Percentiles rank a stretch among this genome's conserved stretches.
Conservation (phyloP, 2,797 vertebrate genomes). For the Pseudomugil gertrudae region DNA sequence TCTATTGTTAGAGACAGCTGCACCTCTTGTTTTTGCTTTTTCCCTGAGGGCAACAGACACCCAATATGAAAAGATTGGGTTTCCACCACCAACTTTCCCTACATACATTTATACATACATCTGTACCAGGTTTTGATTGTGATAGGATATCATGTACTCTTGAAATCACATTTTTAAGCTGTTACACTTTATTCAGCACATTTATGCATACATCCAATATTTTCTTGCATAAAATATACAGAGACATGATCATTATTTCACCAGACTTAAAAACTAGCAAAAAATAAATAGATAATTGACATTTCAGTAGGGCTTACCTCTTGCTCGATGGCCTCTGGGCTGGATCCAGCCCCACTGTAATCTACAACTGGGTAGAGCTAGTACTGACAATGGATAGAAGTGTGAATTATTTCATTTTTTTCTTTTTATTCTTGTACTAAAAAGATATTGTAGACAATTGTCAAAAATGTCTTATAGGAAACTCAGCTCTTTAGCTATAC, state of each 20-base stretch:
- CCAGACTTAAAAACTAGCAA: not conserved
- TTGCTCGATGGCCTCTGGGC: not conserved
- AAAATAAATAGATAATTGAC: not conserved
- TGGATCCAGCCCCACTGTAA: not conserved
- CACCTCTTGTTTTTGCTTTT: slow-evolving; percentile 79
- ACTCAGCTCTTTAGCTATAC: slow-evolving; percentile 28
- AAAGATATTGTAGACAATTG: not conserved
- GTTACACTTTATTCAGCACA: not conserved
- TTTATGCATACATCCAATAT: not conserved
- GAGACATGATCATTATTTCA: not conserved
- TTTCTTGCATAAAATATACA: not conserved
- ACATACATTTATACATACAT: slow-evolving; percentile 45
- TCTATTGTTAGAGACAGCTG: slow-evolving; percentile 86
- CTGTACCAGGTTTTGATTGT: slow-evolving; percentile 67
- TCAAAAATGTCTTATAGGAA: not conserved
- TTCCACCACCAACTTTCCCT: slow-evolving; percentile 72
- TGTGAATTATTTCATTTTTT: no score
- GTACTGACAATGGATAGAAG: not conserved
- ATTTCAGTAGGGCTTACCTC: not conserved
- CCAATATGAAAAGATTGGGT: slow-evolving; percentile 81
- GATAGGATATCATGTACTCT: slow-evolving; percentile 53
- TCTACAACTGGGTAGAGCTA: not conserved
- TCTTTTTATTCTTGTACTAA: not conserved
- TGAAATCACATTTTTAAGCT: slow-evolving; percentile 25
- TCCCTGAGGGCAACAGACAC: slow-evolving; percentile 78